Evolutionary conservation across 2,113 vertebrate genomes (phyloP), one percentile per base, ranked within the genome.

Genomic region (Engraulis encrasicolus): DNA sequence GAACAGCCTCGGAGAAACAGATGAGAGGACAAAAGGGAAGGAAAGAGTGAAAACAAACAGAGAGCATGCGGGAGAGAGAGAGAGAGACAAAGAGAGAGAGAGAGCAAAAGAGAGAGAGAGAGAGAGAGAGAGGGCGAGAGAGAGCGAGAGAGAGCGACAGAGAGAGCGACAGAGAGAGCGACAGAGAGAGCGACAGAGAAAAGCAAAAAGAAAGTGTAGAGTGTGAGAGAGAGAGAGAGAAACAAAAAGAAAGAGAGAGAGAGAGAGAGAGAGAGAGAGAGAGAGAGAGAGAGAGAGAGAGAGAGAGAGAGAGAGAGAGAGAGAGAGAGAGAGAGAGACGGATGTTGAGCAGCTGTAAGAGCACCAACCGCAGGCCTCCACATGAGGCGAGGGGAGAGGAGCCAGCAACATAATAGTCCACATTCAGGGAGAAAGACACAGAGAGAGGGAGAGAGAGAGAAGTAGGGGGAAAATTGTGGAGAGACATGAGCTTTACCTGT

Each of bases 401-500:
- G 19, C 49, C 19, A 61, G 34, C 52, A 66, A 23, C 38, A 74
- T 81, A 34, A 71, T 38, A 71, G 38, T 50, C 14, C 82, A 50
- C 6, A 45, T 52, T 45, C 12, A 58, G 36, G 50, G 74, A 40
- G 36, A 77, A 31, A 49, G 38, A 79, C 49, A 50, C 48, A 81
- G 81, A 45, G 38, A 66, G 54, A 20, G 2, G 50, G 2, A 52
- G 77, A 20, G 78, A 34, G 31, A 19, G 78, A 80, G 31, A 58
- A 11, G 49, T 9, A n/a, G 31, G 23, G 23, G 23, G 79, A 20
- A 3, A 23, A 31, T 66, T 66, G 58, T 66, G 14, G 81, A 74
- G 92, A 96, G 96, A 96, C 94, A 93, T 95, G 93, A 96, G 92
- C 93, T 93, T 90, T 91, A 94, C 93, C 93, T 93, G 92, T 84